Evolutionary conservation across 1,140 invertebrate species (phyloP).

Genomic region (Lordiphosa stackelbergi): DNA sequence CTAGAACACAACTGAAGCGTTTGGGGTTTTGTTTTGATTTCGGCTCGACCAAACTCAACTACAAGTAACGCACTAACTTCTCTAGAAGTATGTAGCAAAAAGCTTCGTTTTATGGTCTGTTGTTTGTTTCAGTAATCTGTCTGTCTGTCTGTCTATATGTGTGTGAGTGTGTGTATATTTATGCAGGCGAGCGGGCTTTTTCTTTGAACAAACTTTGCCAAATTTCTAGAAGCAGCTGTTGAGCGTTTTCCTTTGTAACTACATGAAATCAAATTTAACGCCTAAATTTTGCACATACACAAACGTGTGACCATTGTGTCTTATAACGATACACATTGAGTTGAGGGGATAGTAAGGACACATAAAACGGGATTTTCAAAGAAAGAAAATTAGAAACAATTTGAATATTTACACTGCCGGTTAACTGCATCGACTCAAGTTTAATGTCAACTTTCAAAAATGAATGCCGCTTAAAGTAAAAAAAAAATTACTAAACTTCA

Average conservation of each 20-base stretch:
- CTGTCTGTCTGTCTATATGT: conserved; percentile 14
- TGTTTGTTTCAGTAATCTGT: neutral
- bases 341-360: conserved; percentile 23
- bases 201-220: conserved; percentile 16
- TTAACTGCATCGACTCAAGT: too few relatives aligned
- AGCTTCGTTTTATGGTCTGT: conserved; percentile 42
- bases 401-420: too few relatives aligned
- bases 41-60: conserved; percentile 63
- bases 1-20: conserved; percentile 68
- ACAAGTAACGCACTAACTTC: conserved; percentile 66
- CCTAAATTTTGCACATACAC: conserved; percentile 28
- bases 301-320: conserved; percentile 30
- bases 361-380: neutral
- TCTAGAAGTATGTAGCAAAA: conserved; percentile 61
- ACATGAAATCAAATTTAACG: conserved; percentile 15
- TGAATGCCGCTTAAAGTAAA: too few relatives aligned
- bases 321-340: conserved; percentile 47
- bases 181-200: conserved; percentile 4
- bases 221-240: conserved; percentile 42
- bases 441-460: too few relatives aligned
- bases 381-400: too few relatives aligned
- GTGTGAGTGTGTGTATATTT: conserved; percentile 27
- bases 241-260: conserved; percentile 11
- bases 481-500: too few relatives aligned
- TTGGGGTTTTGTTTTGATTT: conserved; percentile 25